Conservation (phyloP, 2,113 vertebrate genomes). For the Corydoras maculifer region DNA sequence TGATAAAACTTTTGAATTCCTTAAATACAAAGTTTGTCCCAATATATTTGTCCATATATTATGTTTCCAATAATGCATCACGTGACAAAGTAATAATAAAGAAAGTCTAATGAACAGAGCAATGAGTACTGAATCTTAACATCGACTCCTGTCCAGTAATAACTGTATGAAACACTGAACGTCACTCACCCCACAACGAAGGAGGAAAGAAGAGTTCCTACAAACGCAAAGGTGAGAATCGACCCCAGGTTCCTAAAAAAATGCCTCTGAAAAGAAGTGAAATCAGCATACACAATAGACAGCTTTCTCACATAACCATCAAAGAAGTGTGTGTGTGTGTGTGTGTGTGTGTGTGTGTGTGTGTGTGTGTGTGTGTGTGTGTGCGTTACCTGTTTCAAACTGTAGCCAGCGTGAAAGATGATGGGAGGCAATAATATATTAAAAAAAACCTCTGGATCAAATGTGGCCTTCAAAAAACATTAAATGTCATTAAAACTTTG, state of each 20-base stretch:
- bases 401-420: slow-evolving; percentile 98
- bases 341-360: no score
- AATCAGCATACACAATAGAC: slow-evolving; percentile 7
- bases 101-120: background rate
- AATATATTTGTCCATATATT: no score
- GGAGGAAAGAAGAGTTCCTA: slow-evolving; percentile 90
- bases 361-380: background rate
- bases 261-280: slow-evolving; percentile 73
- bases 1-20: no score
- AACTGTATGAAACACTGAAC: background rate
- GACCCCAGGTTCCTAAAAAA: slow-evolving; percentile 96
- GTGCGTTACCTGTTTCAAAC: slow-evolving; percentile 85
- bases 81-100: no score
- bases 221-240: slow-evolving; percentile 88
- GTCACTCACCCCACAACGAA: slow-evolving; percentile 85
- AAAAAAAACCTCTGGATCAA: slow-evolving; percentile 98
- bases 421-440: slow-evolving; percentile 97
- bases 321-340: background rate
- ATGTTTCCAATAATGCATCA: no score
- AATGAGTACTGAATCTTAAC: background rate
- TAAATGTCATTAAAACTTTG: background rate
- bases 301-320: background rate
- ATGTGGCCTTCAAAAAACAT: slow-evolving; percentile 76
- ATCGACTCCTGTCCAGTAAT: background rate
- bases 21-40: no score